These are phyloP conservation scores for Lasioglossum morio DNA, from an alignment of 2,888 invertebrate genomes.

Conservation along the genomic window DNA sequence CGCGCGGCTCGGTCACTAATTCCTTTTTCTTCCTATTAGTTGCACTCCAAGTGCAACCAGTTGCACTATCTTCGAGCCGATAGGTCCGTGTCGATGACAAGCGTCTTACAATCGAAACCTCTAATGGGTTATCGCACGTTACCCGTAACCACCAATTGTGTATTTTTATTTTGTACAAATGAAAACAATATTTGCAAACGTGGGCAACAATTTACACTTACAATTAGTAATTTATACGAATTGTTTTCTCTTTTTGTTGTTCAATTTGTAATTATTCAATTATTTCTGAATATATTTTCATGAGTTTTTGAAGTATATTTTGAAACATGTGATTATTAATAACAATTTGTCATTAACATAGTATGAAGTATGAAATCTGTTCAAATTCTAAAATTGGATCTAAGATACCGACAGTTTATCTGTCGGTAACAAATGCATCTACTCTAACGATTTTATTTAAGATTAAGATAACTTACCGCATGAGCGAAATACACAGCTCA, in stretches of 20 bases:
- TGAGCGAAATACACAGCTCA: neutral
- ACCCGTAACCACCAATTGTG: neutral
- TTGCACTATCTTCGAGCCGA: slow-evolving; percentile 30
- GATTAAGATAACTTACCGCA: neutral
- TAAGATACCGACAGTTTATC: neutral
- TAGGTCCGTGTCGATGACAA: slow-evolving; percentile 11
- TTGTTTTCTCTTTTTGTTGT: neutral
- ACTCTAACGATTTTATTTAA: neutral
- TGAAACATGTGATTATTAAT: neutral
- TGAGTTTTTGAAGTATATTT: neutral
- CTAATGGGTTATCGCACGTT: slow-evolving; percentile 16
- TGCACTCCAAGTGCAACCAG: neutral
- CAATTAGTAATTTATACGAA: neutral
- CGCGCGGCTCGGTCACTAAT: slow-evolving; percentile 17
- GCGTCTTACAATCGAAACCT: neutral
- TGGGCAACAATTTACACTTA: neutral
- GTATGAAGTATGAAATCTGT: neutral
- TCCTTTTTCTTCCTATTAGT: slow-evolving; percentile 29
- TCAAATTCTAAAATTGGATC: neutral
- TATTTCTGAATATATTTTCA: neutral
- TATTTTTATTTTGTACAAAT: neutral
- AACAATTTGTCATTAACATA: neutral
- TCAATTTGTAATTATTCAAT: neutral
- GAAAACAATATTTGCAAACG: neutral
- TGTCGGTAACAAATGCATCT: slow-evolving; percentile 26